These are phyloP conservation scores for Megaceryle alcyon DNA, from an alignment of 2,797 vertebrate genomes.

Conservation along the genomic window DNA sequence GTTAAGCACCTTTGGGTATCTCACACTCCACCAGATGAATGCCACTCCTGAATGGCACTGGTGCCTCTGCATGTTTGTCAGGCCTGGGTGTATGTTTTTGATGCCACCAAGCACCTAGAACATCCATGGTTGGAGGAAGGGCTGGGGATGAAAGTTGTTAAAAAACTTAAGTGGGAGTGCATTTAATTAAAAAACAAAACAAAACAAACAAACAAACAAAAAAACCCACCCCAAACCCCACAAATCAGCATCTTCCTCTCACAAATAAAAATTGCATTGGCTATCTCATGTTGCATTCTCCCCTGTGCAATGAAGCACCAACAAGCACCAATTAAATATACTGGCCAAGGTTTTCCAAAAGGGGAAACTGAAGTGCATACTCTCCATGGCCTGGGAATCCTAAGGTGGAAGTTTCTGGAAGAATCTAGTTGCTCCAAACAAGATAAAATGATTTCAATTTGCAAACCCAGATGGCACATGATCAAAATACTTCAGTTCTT, in stretches of 20 bases:
- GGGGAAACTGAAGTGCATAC: not conserved
- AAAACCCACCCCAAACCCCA: not conserved
- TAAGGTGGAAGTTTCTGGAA: not conserved
- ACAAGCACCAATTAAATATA: not conserved
- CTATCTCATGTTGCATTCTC: not conserved
- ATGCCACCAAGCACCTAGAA: not conserved
- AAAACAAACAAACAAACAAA: too few species aligned
- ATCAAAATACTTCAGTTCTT: not conserved
- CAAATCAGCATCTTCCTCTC: not conserved
- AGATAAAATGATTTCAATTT: not conserved
- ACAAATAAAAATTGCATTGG: not conserved
- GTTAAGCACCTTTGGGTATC: not conserved
- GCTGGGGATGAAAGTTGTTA: not conserved
- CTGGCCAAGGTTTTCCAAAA: not conserved
- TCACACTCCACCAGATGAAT: not conserved
- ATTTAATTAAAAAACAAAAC: not conserved
- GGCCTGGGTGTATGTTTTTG: not conserved
- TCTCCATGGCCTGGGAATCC: not conserved
- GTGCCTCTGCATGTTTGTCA: not conserved
- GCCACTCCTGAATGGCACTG: not conserved
- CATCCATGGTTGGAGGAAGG: rapidly evolving
- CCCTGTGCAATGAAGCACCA: not conserved
- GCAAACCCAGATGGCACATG: not conserved
- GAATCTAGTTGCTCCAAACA: not conserved
- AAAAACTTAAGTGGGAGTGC: not conserved